Conservation (phyloP, 2,113 vertebrate species). For the Osmerus mordax region DNA sequence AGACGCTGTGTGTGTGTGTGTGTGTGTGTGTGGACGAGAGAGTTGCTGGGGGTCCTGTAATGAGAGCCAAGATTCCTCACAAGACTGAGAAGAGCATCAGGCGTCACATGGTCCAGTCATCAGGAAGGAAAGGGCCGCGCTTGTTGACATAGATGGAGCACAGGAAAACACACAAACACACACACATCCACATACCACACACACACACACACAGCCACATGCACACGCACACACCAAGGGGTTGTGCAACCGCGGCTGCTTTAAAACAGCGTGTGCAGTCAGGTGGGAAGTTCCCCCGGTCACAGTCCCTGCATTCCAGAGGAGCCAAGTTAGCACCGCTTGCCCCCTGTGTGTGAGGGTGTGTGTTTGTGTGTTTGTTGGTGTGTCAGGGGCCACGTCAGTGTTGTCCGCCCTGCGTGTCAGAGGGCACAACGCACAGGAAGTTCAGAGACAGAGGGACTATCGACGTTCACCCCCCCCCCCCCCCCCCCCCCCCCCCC, state of each 20-base stretch:
- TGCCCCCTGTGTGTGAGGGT: background rate
- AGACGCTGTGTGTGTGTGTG: background rate
- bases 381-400: conserved; percentile 4
- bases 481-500: background rate
- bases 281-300: conserved; percentile 57
- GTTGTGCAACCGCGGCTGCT: conserved; percentile 27
- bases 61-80: conserved; percentile 43
- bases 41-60: conserved; percentile 16
- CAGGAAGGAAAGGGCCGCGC: conserved; percentile 51
- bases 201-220: conserved; percentile 3
- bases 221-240: conserved; percentile 16
- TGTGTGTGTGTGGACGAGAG: conserved; percentile 3
- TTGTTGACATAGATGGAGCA: conserved; percentile 47
- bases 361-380: background rate
- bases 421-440: conserved; percentile 32
- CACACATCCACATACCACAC: conserved; percentile 5
- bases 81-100: conserved; percentile 15
- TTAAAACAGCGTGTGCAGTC: conserved; percentile 50
- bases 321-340: conserved; percentile 15
- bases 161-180: conserved; percentile 27
- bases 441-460: conserved; percentile 32
- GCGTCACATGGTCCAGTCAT: conserved; percentile 36
- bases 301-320: conserved; percentile 43
- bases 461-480: conserved; percentile 13
- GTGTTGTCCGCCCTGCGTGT: conserved; percentile 12